These are phyloP conservation scores for Poeciliopsis turneri DNA, from an alignment of 2,797 vertebrate genomes.

Conservation along the genomic window DNA sequence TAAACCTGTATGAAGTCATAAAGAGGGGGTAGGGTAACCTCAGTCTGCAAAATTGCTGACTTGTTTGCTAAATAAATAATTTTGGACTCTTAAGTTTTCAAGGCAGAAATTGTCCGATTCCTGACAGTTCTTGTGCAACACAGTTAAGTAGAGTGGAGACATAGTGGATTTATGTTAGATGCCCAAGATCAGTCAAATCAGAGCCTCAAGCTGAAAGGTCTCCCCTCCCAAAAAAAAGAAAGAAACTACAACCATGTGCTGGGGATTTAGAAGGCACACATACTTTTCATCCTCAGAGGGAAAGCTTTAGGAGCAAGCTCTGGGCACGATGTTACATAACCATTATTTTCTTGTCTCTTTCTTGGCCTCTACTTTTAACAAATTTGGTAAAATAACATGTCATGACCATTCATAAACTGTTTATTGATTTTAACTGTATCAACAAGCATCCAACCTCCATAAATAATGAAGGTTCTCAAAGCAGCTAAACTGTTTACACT, in stretches of 20 bases:
- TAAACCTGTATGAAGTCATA: slow-evolving; percentile 1
- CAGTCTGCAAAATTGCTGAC: slow-evolving; percentile 3
- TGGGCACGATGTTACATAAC: slow-evolving; percentile 70
- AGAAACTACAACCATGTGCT: slow-evolving; percentile 74
- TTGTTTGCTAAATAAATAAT: slow-evolving; percentile 22
- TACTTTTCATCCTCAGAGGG: slow-evolving; percentile 61
- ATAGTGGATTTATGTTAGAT: slow-evolving; percentile 52
- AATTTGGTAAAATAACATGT: slow-evolving; percentile 63
- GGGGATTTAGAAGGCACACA: slow-evolving; percentile 68
- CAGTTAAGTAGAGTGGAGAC: slow-evolving; percentile 44
- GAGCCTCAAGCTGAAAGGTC: slow-evolving; percentile 60
- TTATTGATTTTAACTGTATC: neutral
- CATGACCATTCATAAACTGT: neutral
- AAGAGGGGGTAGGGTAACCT: neutral
- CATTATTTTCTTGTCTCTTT: slow-evolving; percentile 22
- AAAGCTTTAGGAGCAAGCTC: slow-evolving; percentile 42
- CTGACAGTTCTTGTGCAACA: slow-evolving; percentile 60
- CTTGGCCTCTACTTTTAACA: slow-evolving; percentile 15
- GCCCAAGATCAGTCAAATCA: slow-evolving; percentile 48
- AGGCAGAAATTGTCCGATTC: slow-evolving; percentile 9
- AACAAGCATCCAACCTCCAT: neutral
- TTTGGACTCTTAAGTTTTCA: slow-evolving; percentile 15
- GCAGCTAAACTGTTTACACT: neutral
- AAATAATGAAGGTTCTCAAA: neutral
- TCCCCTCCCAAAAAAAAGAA: slow-evolving; percentile 10